Evolutionary conservation across 2,888 invertebrate genomes (phyloP).

Genomic region (Ganaspis brasiliensis): DNA sequence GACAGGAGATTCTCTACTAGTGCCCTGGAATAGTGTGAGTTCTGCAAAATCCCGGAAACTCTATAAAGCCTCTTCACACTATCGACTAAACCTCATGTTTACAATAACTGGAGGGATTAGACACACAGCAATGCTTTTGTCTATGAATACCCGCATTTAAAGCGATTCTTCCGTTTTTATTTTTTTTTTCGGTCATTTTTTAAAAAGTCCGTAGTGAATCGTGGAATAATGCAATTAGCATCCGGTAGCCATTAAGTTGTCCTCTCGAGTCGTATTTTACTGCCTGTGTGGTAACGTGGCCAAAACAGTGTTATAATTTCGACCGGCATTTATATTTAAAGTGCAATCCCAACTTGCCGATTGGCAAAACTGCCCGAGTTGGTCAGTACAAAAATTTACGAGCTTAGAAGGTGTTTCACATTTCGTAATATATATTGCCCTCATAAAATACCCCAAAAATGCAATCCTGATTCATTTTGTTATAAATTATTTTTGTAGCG

Average conservation of each 20-base stretch:
- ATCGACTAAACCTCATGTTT: background rate
- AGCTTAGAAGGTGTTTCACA: conserved; percentile 10
- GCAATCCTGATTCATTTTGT: conserved; percentile 8
- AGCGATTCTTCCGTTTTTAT: background rate
- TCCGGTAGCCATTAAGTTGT: conserved; percentile 36
- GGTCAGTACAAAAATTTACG: conserved; percentile 37
- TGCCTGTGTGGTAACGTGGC: conserved; percentile 37
- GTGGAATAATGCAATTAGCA: conserved; percentile 38
- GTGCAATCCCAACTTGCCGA: conserved; percentile 42
- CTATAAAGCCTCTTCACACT: conserved; percentile 21
- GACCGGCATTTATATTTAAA: conserved; percentile 38
- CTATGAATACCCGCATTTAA: background rate
- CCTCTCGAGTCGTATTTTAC: conserved; percentile 37
- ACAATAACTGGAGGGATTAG: conserved; percentile 24
- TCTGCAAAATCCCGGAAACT: background rate
- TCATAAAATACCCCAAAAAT: background rate
- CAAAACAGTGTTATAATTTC: conserved; percentile 37
- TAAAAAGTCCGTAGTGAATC: conserved; percentile 22
- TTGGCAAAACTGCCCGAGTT: conserved; percentile 39
- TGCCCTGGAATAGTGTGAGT: background rate
- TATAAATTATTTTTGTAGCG: conserved; percentile 6
- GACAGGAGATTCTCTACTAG: background rate
- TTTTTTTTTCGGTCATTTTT: background rate
- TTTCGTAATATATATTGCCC: conserved; percentile 15
- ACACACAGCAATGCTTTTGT: background rate